Evolutionary conservation across 2,888 invertebrate species (phyloP).

Genomic region (Syrphus vitripennis): DNA sequence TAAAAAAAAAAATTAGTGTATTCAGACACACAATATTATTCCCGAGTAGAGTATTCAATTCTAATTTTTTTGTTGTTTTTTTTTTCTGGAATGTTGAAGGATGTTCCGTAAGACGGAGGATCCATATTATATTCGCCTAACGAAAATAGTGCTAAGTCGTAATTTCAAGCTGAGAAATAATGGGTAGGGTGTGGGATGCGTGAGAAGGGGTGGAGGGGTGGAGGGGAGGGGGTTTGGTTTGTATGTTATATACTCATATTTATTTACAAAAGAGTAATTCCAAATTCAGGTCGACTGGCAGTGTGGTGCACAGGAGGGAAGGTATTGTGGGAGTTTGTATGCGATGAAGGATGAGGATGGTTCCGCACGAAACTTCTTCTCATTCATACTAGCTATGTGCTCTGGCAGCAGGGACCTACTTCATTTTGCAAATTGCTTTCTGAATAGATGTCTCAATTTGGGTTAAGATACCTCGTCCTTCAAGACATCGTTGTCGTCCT

Average conservation of each 20-base stretch:
- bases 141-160: conserved; percentile 64
- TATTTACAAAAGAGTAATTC: conserved; percentile 69
- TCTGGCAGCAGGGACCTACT: conserved; percentile 63
- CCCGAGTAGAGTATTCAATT: conserved; percentile 9
- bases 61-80: conserved; percentile 3
- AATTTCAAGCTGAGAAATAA: conserved; percentile 17
- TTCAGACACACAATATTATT: conserved; percentile 11
- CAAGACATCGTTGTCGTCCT: not conserved
- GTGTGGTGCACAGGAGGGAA: not conserved
- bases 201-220: not conserved
- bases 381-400: conserved; percentile 52
- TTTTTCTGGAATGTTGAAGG: conserved; percentile 58
- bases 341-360: conserved; percentile 35
- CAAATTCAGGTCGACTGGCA: conserved; percentile 65
- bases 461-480: conserved; percentile 68
- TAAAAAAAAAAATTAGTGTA: conserved; percentile 30
- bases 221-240: not conserved
- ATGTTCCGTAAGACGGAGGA: conserved; percentile 37
- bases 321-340: not conserved
- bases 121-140: conserved; percentile 43
- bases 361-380: conserved; percentile 64
- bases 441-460: conserved; percentile 72
- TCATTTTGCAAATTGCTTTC: conserved; percentile 71
- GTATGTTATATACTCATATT: conserved; percentile 50
- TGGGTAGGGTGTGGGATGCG: not conserved